A percentile compares a stretch with the other conserved stretches of the same genome.
These are phyloP conservation scores for Lamellibrachia luymesi DNA, from an alignment of 1,140 invertebrate species.

Conservation along the genomic window DNA sequence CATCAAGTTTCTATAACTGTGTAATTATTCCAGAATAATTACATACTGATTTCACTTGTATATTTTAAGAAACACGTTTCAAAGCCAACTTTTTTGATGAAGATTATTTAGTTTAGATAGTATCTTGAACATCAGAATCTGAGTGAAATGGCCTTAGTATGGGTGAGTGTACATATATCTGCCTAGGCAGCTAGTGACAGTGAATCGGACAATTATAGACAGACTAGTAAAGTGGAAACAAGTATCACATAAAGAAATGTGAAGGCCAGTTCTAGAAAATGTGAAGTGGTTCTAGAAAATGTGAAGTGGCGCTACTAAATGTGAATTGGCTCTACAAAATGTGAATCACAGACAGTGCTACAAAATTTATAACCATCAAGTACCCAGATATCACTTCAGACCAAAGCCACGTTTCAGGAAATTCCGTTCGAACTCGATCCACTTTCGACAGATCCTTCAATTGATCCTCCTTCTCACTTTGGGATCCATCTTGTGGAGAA, in stretches of 20 bases:
- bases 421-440: slow-evolving; percentile 13
- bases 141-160: neutral
- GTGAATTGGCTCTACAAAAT: neutral
- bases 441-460: neutral
- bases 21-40: neutral
- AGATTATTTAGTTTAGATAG: neutral
- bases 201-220: neutral
- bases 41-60: neutral
- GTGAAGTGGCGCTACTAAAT: neutral
- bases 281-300: neutral
- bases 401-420: slow-evolving; percentile 19
- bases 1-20: neutral
- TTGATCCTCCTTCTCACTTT: neutral
- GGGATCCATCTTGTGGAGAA: neutral
- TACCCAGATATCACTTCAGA: slow-evolving; percentile 3
- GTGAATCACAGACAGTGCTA: neutral
- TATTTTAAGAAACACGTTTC: neutral
- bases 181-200: too few relatives aligned
- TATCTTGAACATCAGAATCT: neutral
- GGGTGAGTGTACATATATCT: neutral
- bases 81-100: neutral
- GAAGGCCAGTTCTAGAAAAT: neutral
- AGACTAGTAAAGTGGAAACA: neutral
- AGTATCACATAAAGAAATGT: neutral
- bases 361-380: neutral